Evolutionary conservation across 2,113 vertebrate species (phyloP).

Genomic region (Cichladusa arquata): DNA sequence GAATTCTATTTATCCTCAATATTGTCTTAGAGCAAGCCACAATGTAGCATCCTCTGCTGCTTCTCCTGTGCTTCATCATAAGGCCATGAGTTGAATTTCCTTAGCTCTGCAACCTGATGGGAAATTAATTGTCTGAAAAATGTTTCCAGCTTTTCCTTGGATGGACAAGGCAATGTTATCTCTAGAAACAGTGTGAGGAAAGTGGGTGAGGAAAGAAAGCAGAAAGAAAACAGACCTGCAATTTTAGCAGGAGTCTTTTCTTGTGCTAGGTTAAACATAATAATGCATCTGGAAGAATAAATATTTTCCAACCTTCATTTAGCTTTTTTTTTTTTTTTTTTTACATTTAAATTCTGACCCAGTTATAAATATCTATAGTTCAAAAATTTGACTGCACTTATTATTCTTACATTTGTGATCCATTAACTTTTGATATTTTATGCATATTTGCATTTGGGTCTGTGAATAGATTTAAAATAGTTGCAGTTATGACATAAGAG

Average conservation of each 20-base stretch:
- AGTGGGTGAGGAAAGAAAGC: background rate
- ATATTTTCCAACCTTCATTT: background rate
- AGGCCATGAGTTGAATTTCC: background rate
- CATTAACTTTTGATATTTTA: background rate
- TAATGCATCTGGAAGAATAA: background rate
- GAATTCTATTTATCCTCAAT: background rate
- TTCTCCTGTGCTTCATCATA: background rate
- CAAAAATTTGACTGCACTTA: background rate
- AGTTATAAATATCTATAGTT: background rate
- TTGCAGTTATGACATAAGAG: background rate
- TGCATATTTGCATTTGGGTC: background rate
- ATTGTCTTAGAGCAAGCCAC: background rate
- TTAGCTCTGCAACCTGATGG: background rate
- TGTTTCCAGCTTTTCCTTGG: background rate
- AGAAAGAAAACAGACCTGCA: background rate
- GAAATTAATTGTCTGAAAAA: background rate
- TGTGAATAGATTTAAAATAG: background rate
- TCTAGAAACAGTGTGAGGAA: background rate
- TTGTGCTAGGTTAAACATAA: background rate
- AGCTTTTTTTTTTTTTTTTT: background rate
- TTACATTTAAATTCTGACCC: background rate
- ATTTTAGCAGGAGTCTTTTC: background rate
- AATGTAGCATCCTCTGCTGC: background rate
- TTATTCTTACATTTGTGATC: background rate
- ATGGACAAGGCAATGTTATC: background rate